Conservation (phyloP, 2,113 vertebrate species). For the Mesocricetus auratus region DNA sequence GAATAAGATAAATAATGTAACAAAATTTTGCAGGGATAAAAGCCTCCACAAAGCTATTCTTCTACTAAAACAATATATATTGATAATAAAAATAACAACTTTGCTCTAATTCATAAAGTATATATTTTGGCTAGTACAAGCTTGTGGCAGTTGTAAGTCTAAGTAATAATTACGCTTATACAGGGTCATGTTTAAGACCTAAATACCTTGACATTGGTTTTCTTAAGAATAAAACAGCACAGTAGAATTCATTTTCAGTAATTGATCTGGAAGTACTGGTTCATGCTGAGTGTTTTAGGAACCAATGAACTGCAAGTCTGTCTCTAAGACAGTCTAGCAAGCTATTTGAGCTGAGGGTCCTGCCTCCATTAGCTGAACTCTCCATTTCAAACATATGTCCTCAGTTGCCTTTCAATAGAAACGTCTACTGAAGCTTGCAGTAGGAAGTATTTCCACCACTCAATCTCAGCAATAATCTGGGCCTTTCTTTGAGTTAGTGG, state of each 20-base stretch:
- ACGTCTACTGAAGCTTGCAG: neutral
- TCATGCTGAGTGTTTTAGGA: neutral
- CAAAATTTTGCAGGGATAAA: neutral
- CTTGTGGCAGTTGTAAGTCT: neutral
- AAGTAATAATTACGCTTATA: neutral
- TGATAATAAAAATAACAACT: neutral
- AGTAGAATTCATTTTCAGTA: neutral
- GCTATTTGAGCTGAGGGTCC: neutral
- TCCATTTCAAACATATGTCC: neutral
- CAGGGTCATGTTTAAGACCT: neutral
- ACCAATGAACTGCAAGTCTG: neutral
- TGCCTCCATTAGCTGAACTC: neutral
- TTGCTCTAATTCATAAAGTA: slow-evolving; percentile 26
- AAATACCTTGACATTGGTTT: slow-evolving; percentile 39
- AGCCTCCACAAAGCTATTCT: neutral
- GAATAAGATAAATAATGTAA: neutral
- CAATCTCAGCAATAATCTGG: neutral
- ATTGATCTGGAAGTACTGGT: neutral
- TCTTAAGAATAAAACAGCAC: slow-evolving; percentile 26
- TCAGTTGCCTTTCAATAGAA: neutral
- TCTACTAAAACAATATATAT: neutral
- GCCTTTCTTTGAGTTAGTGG: slow-evolving; percentile 13
- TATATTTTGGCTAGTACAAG: neutral
- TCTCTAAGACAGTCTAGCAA: neutral
- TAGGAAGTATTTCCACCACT: neutral